These are phyloP conservation scores for Chrysina gloriosa DNA, from an alignment of 2,888 invertebrate species.

Conservation along the genomic window DNA sequence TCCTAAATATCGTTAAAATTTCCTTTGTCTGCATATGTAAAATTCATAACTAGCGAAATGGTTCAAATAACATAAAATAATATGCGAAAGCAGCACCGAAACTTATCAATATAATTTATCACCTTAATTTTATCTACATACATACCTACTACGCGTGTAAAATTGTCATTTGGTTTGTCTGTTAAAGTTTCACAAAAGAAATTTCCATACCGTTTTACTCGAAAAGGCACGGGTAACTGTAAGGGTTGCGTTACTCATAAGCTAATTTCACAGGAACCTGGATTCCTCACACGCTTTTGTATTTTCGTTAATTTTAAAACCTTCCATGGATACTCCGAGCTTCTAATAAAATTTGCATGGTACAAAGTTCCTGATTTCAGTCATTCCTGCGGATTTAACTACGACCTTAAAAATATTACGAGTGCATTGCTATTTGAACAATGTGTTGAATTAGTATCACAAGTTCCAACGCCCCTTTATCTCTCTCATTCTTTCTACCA, in stretches of 20 bases:
- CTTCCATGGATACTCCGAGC: background rate
- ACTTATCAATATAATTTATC: background rate
- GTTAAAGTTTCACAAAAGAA: background rate
- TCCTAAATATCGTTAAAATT: too few species aligned
- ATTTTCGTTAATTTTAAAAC: conserved; percentile 3
- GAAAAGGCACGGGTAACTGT: background rate
- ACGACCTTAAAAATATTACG: background rate
- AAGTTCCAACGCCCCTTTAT: background rate
- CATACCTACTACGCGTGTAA: too few species aligned
- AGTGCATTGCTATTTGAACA: background rate
- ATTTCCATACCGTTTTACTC: background rate
- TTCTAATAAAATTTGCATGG: conserved; percentile 5
- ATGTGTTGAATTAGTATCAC: background rate
- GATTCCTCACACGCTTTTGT: background rate
- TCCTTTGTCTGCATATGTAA: too few species aligned
- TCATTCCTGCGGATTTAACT: conserved; percentile 1
- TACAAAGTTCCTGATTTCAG: background rate
- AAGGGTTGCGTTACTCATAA: background rate
- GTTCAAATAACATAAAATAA: too few species aligned
- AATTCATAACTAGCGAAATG: too few species aligned
- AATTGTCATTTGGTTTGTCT: too few species aligned
- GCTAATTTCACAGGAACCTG: background rate
- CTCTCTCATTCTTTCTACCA: background rate
- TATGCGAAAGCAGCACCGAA: too few species aligned
- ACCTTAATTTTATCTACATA: background rate